Base-by-base conservation (phyloP, 2,113 vertebrate species). In the Trogon surrucura region DNA sequence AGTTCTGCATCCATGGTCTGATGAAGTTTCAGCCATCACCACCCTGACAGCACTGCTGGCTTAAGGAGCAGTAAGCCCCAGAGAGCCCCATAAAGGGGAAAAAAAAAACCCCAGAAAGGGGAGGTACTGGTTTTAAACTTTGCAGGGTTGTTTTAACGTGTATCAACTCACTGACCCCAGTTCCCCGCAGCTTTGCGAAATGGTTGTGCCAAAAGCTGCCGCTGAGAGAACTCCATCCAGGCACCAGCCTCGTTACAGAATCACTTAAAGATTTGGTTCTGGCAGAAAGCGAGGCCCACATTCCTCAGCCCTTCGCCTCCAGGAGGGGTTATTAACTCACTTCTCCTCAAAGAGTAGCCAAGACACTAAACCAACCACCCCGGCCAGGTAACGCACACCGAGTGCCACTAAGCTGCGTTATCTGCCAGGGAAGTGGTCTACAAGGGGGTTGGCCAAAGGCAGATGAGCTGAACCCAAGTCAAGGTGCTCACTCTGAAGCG, bases 211-310 rank as follows among this genome's bases (percentile, higher is more conserved):
- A 91, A 45, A 84, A 51, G 36, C 44, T 45, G 51, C 27, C n/a
- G 38, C 38, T 34, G 29, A 36, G 32, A 56, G 45, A 72, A 54
- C 19, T 20, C 17, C 64, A 65, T 18, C 36, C 6, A 4, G 62
- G 26, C 48, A 32, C 41, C 30, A 45, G 36, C 13, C 44, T 51
- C 10, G 2, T 5, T 19, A 45, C 11, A 32, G 65, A 57, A 41
- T 9, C 2, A 5, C 45, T 20, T 5, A 65, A 54, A 7, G 26
- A 60, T 7, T 5, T 34, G 51, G 38, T 54, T 56, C 48, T 21
- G 0, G 27, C 12, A 38, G 66, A 41, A 71, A 80, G 27, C 0
- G 12, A 38, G 41, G 29, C 12, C n/a, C 60, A 44, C 2, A 0
- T 66, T 69, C 11, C 41, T 48, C 54, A 18, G 67, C 41, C 36